phyloP scores from a whole-genome alignment of 92 coral and sea anemone species.

The Heteractis magnifica region DNA sequence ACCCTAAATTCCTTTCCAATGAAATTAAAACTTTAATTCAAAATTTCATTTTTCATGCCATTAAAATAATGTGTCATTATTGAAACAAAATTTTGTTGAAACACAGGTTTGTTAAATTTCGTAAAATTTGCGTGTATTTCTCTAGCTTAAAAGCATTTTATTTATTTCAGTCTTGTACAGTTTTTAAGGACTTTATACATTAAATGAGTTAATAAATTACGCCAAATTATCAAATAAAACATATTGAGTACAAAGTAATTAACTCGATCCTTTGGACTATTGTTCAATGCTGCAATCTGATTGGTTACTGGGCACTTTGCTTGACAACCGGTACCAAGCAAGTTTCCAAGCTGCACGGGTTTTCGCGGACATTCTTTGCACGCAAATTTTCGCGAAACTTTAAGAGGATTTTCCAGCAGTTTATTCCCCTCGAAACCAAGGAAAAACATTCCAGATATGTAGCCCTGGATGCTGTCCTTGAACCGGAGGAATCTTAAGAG shows the following conservation, averaged over 20 bases:
- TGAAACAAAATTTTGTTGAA: no score
- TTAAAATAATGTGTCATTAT: no score
- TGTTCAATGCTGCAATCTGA: constrained; percentile 45
- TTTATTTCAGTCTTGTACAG: neutral
- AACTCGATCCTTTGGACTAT: neutral
- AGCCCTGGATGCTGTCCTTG: neutral
- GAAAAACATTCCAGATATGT: constrained; percentile 19
- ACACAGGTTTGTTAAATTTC: no score
- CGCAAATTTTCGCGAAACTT: neutral
- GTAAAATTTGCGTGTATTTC: neutral
- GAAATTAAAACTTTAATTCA: neutral
- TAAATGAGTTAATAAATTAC: neutral
- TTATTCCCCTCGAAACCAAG: neutral
- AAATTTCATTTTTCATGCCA: no score
- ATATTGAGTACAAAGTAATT: constrained; percentile 3
- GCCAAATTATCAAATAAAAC: neutral
- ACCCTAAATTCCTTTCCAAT: neutral
- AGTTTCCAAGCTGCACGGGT: constrained; percentile 32
- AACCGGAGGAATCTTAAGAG: neutral
- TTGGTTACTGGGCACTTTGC: constrained; percentile 40
- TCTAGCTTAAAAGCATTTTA: neutral
- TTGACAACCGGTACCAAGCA: constrained; percentile 48
- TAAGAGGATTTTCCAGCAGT: constrained; percentile 19
- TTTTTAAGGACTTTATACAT: neutral
- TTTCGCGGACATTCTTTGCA: constrained; percentile 16